Base-by-base conservation (phyloP, 1,140 invertebrate genomes). In the Asbolus verrucosus region DNA sequence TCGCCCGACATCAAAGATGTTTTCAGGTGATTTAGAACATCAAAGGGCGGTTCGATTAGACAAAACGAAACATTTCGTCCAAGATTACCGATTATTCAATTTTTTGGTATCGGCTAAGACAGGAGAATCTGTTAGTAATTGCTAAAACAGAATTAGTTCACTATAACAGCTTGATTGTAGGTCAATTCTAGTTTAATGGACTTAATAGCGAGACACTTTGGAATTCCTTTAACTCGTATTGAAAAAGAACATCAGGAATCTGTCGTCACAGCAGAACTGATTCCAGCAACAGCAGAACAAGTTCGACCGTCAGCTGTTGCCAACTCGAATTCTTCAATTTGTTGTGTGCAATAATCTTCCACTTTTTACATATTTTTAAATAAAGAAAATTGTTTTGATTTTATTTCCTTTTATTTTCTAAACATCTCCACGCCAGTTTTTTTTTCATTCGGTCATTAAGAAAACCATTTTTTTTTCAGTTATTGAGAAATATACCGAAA, bases 401-500 rank as follows among this genome's bases (percentile, higher is more conserved):
- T 41, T 61, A 8, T 60, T 13, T 67, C 11, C n/a, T 24, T 59
- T 31, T 59, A 14, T 59, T 59, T 59, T 15, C 21, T 8, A 27
- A 27, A 27, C 24, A 27, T 8, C 24, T 8, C 24, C 3, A 27
- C 24, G n/a, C 24, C 24, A 27, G 24, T 27, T 27, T 27, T 27
- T 27, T 27, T 27, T 4, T 27, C 8, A 4, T 27, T 8, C 24
- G 2, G 11, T 41, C 14, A 41, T 41, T 41, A 13, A 16, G 8
- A 15, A n/a, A n/a, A n/a, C 2, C 38, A 41, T 73, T 59, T 70
- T 70, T 71, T 30, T 80, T 78, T 71, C 33, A 80, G 77, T 99
- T 75, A 98, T 99, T 81, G 98, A 99, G 82, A 99, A 99, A 80
- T 99, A 96, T 78, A 98, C 98, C 15, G 96, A 98, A 67, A 99